These are phyloP conservation scores for Cyclura pinguis DNA, from an alignment of 2,797 vertebrate species.

Conservation along the genomic window DNA sequence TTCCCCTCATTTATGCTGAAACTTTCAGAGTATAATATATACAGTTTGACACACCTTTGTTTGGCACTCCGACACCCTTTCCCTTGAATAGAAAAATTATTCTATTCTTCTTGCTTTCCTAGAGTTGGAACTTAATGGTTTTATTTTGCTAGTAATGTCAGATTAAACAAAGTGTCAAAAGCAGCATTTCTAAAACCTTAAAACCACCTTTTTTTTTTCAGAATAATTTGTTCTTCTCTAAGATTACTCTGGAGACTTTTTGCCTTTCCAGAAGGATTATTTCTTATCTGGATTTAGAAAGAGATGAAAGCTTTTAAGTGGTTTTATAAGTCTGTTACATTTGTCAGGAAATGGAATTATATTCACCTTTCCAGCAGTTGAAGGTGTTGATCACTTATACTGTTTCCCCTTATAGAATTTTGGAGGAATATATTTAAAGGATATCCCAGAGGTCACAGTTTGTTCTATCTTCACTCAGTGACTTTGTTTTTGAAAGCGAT, in stretches of 20 bases:
- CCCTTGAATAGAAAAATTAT: not conserved
- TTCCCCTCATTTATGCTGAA: not conserved
- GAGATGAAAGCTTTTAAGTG: slow-evolving; percentile 32
- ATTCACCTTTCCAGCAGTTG: slow-evolving; percentile 36
- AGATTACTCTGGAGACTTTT: slow-evolving; percentile 3
- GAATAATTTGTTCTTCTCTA: not conserved
- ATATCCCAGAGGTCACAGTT: not conserved
- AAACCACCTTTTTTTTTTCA: not conserved
- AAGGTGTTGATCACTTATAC: slow-evolving; percentile 33
- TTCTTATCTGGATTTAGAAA: slow-evolving; percentile 31
- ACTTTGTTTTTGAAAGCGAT: slow-evolving; percentile 39
- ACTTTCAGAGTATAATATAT: not conserved
- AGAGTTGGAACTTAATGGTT: not conserved
- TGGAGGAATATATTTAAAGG: slow-evolving; percentile 46
- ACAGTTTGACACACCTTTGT: not conserved
- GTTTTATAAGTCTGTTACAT: not conserved
- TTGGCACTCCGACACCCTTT: not conserved
- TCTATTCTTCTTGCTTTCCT: not conserved
- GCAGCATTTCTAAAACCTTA: not conserved
- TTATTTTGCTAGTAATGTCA: slow-evolving; percentile 14
- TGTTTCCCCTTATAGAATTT: slow-evolving; percentile 31
- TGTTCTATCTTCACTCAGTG: slow-evolving; percentile 15
- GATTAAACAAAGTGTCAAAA: not conserved
- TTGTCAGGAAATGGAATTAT: not conserved
- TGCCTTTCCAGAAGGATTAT: slow-evolving; percentile 13